A percentile compares a stretch with the other conserved stretches of the same genome.
phyloP scores from a whole-genome alignment of 2,797 vertebrate genomes.

The Phrynocephalus guinanensis region DNA sequence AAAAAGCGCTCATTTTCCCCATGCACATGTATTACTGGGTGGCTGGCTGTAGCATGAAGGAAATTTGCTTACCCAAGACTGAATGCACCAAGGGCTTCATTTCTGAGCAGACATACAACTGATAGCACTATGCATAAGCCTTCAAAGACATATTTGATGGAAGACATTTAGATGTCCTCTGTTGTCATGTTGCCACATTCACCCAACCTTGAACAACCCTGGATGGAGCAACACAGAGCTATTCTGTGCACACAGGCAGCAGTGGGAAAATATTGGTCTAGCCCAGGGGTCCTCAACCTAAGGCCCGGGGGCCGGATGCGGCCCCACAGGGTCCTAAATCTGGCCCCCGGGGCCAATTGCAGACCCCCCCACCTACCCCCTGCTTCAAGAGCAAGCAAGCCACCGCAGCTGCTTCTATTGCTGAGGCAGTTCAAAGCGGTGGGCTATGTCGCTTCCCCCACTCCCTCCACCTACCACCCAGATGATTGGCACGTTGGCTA shows the following conservation, averaged over 20 bases:
- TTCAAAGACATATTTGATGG: neutral
- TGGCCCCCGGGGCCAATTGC: too few relatives aligned
- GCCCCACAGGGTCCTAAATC: too few relatives aligned
- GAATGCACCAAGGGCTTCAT: neutral
- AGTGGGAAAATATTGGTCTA: neutral
- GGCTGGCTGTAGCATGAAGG: neutral
- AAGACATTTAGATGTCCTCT: neutral
- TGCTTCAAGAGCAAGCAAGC: too few relatives aligned
- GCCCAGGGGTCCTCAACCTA: neutral
- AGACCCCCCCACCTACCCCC: too few relatives aligned
- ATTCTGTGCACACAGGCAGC: neutral
- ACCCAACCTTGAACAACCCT: neutral
- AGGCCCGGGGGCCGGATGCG: too few relatives aligned
- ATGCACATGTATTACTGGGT: neutral
- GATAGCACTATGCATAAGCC: neutral
- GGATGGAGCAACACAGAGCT: neutral
- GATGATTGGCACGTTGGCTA: too few relatives aligned
- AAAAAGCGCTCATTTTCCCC: neutral
- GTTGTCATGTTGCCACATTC: too few relatives aligned
- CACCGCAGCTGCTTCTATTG: too few relatives aligned
- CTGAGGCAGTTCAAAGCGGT: too few relatives aligned
- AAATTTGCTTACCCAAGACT: neutral
- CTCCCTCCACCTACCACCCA: too few relatives aligned
- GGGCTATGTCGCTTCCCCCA: too few relatives aligned
- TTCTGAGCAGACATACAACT: neutral